Conservation (phyloP, 2,888 invertebrate genomes). For the Fragum sueziense region DNA sequence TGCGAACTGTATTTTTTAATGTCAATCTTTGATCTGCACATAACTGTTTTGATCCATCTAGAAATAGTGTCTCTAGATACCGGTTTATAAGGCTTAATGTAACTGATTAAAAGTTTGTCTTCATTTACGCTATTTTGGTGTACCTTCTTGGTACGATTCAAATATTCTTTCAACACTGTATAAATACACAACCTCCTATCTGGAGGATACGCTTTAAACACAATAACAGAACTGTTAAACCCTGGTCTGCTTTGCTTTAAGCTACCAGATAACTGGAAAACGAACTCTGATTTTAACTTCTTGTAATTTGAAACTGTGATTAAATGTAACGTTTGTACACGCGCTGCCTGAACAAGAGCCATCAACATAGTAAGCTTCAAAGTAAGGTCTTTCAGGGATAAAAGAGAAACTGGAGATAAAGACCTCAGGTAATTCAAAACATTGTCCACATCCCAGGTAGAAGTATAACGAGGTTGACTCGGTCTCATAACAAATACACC, state of each 20-base stretch:
- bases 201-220: slow-evolving; percentile 38
- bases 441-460: too few species aligned
- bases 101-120: slow-evolving; percentile 43
- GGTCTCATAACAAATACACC: too few species aligned
- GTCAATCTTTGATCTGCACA: slow-evolving; percentile 43
- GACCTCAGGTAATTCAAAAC: too few species aligned
- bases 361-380: slow-evolving; percentile 48
- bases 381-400: slow-evolving; percentile 34
- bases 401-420: slow-evolving; percentile 13
- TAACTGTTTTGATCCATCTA: slow-evolving; percentile 45
- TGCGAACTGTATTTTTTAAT: slow-evolving; percentile 36
- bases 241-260: slow-evolving; percentile 36
- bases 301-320: slow-evolving; percentile 23
- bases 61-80: slow-evolving; percentile 54
- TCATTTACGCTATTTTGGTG: slow-evolving; percentile 20
- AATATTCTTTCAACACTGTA: slow-evolving; percentile 46
- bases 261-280: slow-evolving; percentile 23
- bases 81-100: slow-evolving; percentile 47
- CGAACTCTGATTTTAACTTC: slow-evolving; percentile 34
- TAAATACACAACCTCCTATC: slow-evolving; percentile 36
- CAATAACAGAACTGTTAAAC: slow-evolving; percentile 15
- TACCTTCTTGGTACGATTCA: slow-evolving; percentile 22
- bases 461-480: too few species aligned
- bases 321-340: slow-evolving; percentile 35
- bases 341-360: slow-evolving; percentile 37